Evolutionary conservation across 2,888 invertebrate genomes (phyloP).

Genomic region (Latrodectus elegans): DNA sequence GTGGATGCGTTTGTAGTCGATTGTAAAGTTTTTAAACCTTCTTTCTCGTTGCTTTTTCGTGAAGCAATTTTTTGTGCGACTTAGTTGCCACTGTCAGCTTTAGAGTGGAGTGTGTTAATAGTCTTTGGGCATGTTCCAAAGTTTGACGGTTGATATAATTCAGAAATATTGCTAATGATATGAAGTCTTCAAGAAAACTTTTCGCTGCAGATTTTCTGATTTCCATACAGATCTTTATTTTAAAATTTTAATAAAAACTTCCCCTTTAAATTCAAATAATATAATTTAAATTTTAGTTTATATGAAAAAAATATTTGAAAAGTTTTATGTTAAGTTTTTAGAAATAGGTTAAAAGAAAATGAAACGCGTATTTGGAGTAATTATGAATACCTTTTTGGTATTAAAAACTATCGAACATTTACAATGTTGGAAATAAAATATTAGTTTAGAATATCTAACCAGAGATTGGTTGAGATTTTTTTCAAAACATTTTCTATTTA

Average conservation of each 20-base stretch:
- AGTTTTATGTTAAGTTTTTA: no score
- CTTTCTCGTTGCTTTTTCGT: constrained; percentile 5
- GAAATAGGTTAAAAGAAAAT: no score
- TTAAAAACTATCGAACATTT: no score
- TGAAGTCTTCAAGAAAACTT: neutral
- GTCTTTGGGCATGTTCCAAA: neutral
- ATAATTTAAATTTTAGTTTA: neutral
- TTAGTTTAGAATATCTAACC: no score
- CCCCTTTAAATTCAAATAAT: neutral
- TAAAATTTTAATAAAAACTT: neutral
- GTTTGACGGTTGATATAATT: constrained; percentile 23
- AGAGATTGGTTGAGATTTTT: no score
- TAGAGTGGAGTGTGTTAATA: constrained; percentile 40
- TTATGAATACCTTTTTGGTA: no score
- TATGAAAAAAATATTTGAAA: no score
- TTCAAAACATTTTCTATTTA: no score
- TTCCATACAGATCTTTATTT: neutral
- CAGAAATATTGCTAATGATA: neutral
- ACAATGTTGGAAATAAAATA: no score
- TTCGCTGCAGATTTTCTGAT: neutral
- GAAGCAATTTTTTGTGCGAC: constrained; percentile 27
- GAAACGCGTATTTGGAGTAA: no score
- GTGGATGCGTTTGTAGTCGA: constrained; percentile 41
- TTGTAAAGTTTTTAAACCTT: constrained; percentile 33
- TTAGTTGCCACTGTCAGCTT: constrained; percentile 7